phyloP scores from a whole-genome alignment of 2,888 invertebrate genomes.

The Ischnura elegans region DNA sequence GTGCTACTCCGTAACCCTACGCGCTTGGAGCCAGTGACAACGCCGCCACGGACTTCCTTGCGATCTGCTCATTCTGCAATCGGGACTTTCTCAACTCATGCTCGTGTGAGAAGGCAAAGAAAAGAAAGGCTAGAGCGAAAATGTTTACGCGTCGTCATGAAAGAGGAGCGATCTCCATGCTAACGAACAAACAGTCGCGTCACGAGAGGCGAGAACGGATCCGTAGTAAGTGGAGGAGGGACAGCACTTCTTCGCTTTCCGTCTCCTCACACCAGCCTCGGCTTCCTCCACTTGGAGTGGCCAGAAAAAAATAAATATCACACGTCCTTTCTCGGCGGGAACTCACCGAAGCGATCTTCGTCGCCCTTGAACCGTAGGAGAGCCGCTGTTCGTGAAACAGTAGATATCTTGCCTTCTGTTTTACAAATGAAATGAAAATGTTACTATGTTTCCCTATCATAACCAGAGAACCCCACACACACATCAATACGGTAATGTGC shows the following conservation, averaged over 20 bases:
- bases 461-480: too few species aligned
- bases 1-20: background rate
- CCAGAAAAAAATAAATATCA: background rate
- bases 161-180: background rate
- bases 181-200: background rate
- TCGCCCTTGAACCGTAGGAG: background rate
- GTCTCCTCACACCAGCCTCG: background rate
- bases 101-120: background rate
- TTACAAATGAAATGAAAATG: too few species aligned
- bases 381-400: too few species aligned
- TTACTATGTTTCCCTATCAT: too few species aligned
- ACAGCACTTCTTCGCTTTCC: background rate
- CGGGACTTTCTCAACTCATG: background rate
- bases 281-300: background rate
- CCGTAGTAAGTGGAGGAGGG: background rate
- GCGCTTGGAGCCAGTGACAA: background rate
- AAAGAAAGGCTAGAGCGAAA: background rate
- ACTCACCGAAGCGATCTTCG: background rate
- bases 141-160: constrained; percentile 15
- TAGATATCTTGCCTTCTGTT: too few species aligned
- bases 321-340: background rate
- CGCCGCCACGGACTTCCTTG: background rate
- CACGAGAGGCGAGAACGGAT: background rate
- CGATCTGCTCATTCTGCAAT: background rate
- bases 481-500: too few species aligned